These are phyloP conservation scores for Mallotus villosus DNA, from an alignment of 2,797 vertebrate genomes.

Conservation along the genomic window DNA sequence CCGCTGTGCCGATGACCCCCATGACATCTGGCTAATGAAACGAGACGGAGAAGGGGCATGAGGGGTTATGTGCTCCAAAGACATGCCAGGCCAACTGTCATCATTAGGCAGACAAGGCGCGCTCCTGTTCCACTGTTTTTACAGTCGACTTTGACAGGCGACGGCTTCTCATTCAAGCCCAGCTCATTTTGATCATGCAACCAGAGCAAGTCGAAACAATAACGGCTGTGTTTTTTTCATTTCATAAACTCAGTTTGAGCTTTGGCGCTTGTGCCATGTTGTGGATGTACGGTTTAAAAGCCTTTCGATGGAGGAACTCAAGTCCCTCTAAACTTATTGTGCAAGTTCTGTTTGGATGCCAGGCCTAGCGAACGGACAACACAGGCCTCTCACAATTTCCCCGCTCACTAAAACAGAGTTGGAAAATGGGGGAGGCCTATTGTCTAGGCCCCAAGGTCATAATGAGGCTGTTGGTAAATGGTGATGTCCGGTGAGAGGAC, in stretches of 20 bases:
- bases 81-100: conserved; percentile 34
- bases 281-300: too few relatives aligned
- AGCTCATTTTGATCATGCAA: conserved; percentile 26
- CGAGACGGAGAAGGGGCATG: conserved; percentile 18
- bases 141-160: conserved; percentile 15
- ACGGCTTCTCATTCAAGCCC: conserved; percentile 6
- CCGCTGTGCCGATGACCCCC: conserved; percentile 43
- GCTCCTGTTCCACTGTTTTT: conserved; percentile 24
- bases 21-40: conserved; percentile 58
- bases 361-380: neutral
- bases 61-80: conserved; percentile 30
- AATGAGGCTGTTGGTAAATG: conserved; percentile 22
- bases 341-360: conserved; percentile 2
- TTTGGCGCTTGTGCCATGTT: neutral
- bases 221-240: neutral
- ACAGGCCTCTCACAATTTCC: neutral
- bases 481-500: conserved; percentile 27
- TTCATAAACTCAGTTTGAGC: neutral
- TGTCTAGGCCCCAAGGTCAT: conserved; percentile 16
- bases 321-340: too few relatives aligned
- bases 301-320: too few relatives aligned
- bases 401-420: neutral
- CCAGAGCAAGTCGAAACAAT: too few relatives aligned
- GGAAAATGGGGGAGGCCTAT: neutral
- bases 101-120: conserved; percentile 43